Conservation (phyloP, 2,113 vertebrate genomes). For the Nansenia antarctica region DNA sequence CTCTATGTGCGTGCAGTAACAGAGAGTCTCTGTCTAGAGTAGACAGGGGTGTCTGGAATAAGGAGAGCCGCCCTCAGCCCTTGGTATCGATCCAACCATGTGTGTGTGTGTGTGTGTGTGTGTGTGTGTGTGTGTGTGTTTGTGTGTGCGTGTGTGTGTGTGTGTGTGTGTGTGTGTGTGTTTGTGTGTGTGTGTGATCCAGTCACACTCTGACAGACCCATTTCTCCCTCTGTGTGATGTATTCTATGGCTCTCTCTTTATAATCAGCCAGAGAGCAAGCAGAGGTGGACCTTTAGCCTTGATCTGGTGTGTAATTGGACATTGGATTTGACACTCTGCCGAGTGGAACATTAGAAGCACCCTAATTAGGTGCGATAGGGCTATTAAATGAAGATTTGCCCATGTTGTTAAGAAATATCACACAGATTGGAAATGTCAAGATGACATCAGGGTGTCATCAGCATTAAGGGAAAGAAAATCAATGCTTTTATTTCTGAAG, state of each 20-base stretch:
- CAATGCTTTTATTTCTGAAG: slow-evolving; percentile 62
- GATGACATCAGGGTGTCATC: slow-evolving; percentile 58
- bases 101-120: slow-evolving; percentile 25
- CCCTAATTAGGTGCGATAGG: slow-evolving; percentile 73
- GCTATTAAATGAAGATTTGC: slow-evolving; percentile 72
- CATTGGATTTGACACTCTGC: slow-evolving; percentile 71
- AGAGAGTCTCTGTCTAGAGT: slow-evolving; percentile 66
- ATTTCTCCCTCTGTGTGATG: slow-evolving; percentile 44
- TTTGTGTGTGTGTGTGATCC: slow-evolving; percentile 9
- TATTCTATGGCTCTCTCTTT: slow-evolving; percentile 55
- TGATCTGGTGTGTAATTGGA: slow-evolving; percentile 77
- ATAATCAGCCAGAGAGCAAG: slow-evolving; percentile 67
- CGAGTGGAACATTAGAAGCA: slow-evolving; percentile 74
- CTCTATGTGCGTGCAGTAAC: slow-evolving; percentile 59
- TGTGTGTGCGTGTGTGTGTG: not conserved
- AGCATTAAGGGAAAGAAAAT: slow-evolving; percentile 54
- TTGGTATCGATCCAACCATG: slow-evolving; percentile 58
- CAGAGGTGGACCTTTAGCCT: slow-evolving; percentile 72
- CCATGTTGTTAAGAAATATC: slow-evolving; percentile 73
- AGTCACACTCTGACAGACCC: slow-evolving; percentile 43
- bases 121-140: slow-evolving; percentile 5
- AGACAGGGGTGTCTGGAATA: slow-evolving; percentile 51
- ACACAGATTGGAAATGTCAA: slow-evolving; percentile 73
- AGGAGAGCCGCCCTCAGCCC: slow-evolving; percentile 52
- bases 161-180: not conserved